A percentile compares a stretch with the other conserved stretches of the same genome.
phyloP scores from a whole-genome alignment of 2,888 invertebrate genomes.

The Conomelus anceps region DNA sequence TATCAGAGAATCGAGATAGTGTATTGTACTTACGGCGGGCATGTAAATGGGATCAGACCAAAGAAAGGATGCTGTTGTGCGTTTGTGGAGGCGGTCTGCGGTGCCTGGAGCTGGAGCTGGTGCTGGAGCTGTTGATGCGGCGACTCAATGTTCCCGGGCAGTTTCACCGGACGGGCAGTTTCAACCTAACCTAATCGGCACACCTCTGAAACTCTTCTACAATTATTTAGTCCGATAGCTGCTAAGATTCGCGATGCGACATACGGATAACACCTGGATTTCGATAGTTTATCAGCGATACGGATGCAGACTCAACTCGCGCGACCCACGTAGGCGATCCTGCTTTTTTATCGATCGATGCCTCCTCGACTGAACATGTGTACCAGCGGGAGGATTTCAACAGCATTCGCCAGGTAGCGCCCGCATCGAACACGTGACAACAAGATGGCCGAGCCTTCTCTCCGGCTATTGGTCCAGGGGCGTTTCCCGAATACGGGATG shows the following conservation, averaged over 20 bases:
- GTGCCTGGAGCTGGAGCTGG: neutral
- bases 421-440: neutral
- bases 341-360: neutral
- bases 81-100: neutral
- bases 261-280: neutral
- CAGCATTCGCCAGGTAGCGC: neutral
- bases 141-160: neutral
- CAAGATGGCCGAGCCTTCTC: neutral
- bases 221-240: neutral
- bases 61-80: neutral
- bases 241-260: neutral
- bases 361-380: neutral
- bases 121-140: neutral
- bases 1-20: neutral
- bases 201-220: neutral
- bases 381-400: neutral
- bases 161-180: neutral
- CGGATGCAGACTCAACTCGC: neutral
- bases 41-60: neutral
- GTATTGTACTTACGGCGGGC: neutral
- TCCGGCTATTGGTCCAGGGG: neutral
- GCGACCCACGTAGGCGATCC: neutral
- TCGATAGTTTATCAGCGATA: no score
- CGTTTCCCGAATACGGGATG: neutral
- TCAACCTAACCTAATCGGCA: neutral